phyloP scores from a whole-genome alignment of 2,797 vertebrate species.

The Masticophis lateralis region DNA sequence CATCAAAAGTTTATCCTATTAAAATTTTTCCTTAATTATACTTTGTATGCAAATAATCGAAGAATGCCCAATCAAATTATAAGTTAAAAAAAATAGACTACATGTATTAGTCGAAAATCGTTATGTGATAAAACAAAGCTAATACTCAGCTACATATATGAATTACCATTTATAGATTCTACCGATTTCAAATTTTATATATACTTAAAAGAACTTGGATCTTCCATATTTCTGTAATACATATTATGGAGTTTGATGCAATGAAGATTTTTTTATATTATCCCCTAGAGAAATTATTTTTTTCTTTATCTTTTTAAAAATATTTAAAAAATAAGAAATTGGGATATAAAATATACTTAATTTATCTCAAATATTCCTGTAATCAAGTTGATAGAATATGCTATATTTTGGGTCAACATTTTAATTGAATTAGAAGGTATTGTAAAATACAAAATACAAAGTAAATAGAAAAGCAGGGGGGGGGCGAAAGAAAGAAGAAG shows the following conservation, averaged over 20 bases:
- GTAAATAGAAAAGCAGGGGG: too few species aligned
- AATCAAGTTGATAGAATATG: background rate
- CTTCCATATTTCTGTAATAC: background rate
- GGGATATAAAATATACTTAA: slow-evolving; percentile 3
- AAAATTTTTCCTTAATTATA: background rate
- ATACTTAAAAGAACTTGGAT: background rate
- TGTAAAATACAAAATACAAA: too few species aligned
- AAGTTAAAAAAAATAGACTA: background rate
- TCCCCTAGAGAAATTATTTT: background rate
- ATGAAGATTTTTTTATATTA: background rate
- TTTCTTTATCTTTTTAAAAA: background rate
- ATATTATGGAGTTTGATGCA: background rate
- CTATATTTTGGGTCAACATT: background rate
- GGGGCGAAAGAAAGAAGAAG: too few species aligned
- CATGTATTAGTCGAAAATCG: background rate
- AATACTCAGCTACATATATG: background rate
- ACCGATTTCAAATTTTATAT: background rate
- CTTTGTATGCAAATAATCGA: background rate
- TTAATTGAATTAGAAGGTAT: too few species aligned
- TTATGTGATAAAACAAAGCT: background rate
- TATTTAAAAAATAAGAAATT: background rate
- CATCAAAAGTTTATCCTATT: background rate
- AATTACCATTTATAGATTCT: background rate
- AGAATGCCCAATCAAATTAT: background rate
- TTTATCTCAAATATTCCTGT: slow-evolving; percentile 29